A percentile compares a stretch with the other conserved stretches of the same genome.
phyloP scores from a whole-genome alignment of 1,140 invertebrate species.

The Megathymus violae region DNA sequence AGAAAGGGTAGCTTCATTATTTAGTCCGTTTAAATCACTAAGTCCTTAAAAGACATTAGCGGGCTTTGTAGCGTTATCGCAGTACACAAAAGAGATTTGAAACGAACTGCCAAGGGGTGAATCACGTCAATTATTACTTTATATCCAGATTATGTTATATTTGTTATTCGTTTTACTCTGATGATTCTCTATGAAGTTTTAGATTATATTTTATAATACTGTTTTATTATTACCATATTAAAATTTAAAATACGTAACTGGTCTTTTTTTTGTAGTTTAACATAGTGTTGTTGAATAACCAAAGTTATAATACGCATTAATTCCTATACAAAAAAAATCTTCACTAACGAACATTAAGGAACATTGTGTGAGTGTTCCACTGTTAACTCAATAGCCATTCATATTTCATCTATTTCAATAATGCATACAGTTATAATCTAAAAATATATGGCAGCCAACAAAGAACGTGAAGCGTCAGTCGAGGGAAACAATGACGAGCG shows the following conservation, averaged over 20 bases:
- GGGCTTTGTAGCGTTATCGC: constrained; percentile 81
- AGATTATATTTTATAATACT: constrained; percentile 2
- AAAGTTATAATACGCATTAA: too few species aligned
- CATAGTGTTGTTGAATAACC: too few species aligned
- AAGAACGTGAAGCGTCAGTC: not conserved
- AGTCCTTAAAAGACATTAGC: constrained; percentile 84
- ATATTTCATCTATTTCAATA: too few species aligned
- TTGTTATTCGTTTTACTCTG: constrained; percentile 34
- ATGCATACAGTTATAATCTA: too few species aligned
- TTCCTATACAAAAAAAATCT: too few species aligned
- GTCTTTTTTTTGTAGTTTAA: too few species aligned
- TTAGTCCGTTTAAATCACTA: constrained; percentile 84
- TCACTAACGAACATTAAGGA: too few species aligned
- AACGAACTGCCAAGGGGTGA: constrained; percentile 58
- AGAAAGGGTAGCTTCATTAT: constrained; percentile 80
- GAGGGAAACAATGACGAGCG: constrained; percentile 10
- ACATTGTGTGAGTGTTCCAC: too few species aligned
- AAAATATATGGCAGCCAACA: not conserved
- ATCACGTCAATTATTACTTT: constrained; percentile 68
- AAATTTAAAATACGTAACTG: too few species aligned
- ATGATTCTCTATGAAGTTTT: constrained; percentile 3
- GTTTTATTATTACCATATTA: constrained; percentile 2
- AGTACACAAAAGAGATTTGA: constrained; percentile 81
- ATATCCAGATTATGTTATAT: constrained; percentile 61
- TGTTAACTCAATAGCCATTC: too few species aligned